Conservation (phyloP, 2,888 invertebrate genomes). For the Monoplex corrugatus region DNA sequence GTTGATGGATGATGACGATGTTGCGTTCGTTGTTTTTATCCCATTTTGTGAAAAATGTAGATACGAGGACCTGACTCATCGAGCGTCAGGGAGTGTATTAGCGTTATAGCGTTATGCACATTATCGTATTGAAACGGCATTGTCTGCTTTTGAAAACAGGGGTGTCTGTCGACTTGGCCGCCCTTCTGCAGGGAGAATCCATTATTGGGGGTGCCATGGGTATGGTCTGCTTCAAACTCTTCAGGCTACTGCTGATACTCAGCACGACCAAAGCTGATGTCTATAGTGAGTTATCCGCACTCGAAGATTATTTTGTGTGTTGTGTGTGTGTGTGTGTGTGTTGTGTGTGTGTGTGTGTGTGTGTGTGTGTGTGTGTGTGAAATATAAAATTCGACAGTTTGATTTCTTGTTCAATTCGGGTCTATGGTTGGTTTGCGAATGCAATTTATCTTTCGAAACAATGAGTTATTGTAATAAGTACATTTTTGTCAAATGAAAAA, state of each 20-base stretch:
- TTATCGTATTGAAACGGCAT: no score
- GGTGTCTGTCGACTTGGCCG: constrained; percentile 33
- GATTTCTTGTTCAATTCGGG: neutral
- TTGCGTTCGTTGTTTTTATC: no score
- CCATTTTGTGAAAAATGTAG: no score
- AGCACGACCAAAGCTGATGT: neutral
- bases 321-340: constrained; percentile 25
- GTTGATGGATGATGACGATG: no score
- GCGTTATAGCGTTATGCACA: no score
- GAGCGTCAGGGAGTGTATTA: no score
- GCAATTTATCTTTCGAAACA: no score
- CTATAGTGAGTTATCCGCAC: neutral
- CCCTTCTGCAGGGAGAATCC: constrained; percentile 41
- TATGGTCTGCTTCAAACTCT: constrained; percentile 25
- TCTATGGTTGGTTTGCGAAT: no score
- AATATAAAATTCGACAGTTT: no score
- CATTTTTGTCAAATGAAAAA: no score
- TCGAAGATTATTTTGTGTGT: neutral
- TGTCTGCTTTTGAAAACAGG: constrained; percentile 10
- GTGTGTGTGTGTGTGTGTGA: neutral
- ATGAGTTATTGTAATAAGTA: no score
- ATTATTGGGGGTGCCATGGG: constrained; percentile 31
- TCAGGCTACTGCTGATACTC: neutral
- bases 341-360: neutral
- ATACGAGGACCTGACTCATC: no score